Evolutionary conservation across 2,113 vertebrate genomes (phyloP), one percentile per base, ranked within the genome.

Genomic region (Myotis yumanensis): DNA sequence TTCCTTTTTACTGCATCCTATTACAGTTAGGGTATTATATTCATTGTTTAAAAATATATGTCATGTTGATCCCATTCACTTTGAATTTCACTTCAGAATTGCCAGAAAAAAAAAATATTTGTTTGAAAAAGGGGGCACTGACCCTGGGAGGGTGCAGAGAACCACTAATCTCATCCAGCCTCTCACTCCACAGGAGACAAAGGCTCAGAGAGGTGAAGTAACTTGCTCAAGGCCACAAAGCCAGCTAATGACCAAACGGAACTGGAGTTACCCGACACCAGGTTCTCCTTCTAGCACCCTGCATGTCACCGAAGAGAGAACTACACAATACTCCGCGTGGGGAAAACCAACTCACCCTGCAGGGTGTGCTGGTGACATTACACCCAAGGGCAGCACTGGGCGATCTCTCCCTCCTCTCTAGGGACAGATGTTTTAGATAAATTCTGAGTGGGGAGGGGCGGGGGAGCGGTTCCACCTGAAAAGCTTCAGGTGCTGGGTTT

Each of bases 51-150:
- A 82, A 94, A 83, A 43, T 16, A 40, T 32, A 14, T 88, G 17
- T 20, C 52, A 43, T 20, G 40, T 66, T 79, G 10, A 37, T 46
- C 48, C 62, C 35, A 48, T 40, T 71, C 51, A 93, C 59, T 89
- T 71, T 48, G 46, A 83, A 23, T 84, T 79, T 91, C 57, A 75
- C 68, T 84, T 85, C 89, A 95, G 25, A 37, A 92, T 43, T 71
- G 18, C 0, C 16, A 37, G 59, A 86, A 73, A 40, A 68, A 68
- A 86, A 32, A 30, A 2, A 25, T 12, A 22, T 43, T 46, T 76
- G 46, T 64, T 72, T 18, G 81, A 23, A 69, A 68, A 40, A 20
- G 52, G n/a, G 30, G 35, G 57, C 2, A 11, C 0, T 32, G 52
- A 59, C 35, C 28, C 52, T 52, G 32, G 20, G 23, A 69, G 30